Evolutionary conservation across 1,140 invertebrate species (phyloP).

Genomic region (Drosophila bocki): DNA sequence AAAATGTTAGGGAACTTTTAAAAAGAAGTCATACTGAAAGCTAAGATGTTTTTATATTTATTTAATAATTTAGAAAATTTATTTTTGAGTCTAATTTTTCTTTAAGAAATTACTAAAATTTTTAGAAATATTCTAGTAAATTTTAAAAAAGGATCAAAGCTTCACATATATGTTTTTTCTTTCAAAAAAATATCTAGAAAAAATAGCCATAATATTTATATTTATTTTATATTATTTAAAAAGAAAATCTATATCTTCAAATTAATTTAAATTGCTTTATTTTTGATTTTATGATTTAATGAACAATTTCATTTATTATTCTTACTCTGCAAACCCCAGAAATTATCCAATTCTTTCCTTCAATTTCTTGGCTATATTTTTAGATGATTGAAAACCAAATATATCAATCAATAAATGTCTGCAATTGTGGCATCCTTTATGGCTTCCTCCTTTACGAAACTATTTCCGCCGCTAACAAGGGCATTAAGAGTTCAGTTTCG

Average conservation of each 20-base stretch:
- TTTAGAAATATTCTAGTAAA: background rate
- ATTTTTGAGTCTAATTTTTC: background rate
- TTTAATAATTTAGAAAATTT: background rate
- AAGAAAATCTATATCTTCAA: no score
- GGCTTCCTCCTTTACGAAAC: constrained; percentile 4
- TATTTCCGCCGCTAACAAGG: constrained; percentile 31
- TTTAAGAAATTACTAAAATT: background rate
- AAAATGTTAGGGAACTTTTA: background rate
- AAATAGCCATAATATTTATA: background rate
- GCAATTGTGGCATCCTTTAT: background rate
- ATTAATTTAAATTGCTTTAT: no score
- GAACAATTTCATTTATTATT: background rate
- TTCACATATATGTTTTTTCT: background rate
- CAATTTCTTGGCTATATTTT: background rate
- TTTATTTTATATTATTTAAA: no score
- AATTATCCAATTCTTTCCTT: background rate
- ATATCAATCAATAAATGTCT: constrained; percentile 18
- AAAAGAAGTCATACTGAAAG: background rate
- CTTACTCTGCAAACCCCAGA: no score
- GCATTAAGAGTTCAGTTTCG: constrained; percentile 36
- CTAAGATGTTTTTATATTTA: background rate
- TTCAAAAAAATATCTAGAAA: background rate
- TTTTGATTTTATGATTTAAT: no score
- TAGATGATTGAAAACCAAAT: constrained; percentile 17
- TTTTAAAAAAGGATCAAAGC: background rate